Evolutionary conservation across 2,113 vertebrate genomes (phyloP), one percentile per base, ranked within the genome.

Genomic region (Salvelinus sp.): DNA sequence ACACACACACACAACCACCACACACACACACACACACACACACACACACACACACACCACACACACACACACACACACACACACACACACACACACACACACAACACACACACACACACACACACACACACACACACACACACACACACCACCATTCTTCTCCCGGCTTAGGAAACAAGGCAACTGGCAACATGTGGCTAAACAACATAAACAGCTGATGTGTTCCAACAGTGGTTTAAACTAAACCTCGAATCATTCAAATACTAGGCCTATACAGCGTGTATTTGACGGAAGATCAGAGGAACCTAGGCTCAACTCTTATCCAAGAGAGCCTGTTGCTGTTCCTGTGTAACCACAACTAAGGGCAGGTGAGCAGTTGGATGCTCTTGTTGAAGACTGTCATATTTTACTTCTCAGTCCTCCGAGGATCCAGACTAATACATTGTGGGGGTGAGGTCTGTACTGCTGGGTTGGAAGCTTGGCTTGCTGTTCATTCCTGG

Each of bases 181-280:
- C 33, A 33, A 81, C 80, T 88, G 83, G 84, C 84, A 82, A 76
- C 85, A 82, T 74, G 80, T 76, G 74, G 81, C 79, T 57, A 79
- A 83, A 87, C 79, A 86, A 82, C 86, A 84, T 76, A 79, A 85
- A 72, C 69, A 75, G 30, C 62, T 67, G 80, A 83, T 50, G 66
- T 73, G 33, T 84, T 87, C 85, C 83, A 83, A 81, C 78, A 79
- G 81, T 38, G 78, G 65, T 65, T 84, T 88, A 80, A 75, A 83
- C 80, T 70, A 69, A 82, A 33, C 30, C 23, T 76, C 78, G 58
- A 62, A 22, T 22, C 83, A 67, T 68, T 28, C 76, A 76, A 50
- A 72, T 18, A 18, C 16, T 18, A 73, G 75, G 82, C 5, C 58
- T 10, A 62, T 1, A 22, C 7, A 20, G 54, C 18, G 2, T 62